Conservation (phyloP, 2,113 vertebrate genomes). For the Lasiurus borealis region DNA sequence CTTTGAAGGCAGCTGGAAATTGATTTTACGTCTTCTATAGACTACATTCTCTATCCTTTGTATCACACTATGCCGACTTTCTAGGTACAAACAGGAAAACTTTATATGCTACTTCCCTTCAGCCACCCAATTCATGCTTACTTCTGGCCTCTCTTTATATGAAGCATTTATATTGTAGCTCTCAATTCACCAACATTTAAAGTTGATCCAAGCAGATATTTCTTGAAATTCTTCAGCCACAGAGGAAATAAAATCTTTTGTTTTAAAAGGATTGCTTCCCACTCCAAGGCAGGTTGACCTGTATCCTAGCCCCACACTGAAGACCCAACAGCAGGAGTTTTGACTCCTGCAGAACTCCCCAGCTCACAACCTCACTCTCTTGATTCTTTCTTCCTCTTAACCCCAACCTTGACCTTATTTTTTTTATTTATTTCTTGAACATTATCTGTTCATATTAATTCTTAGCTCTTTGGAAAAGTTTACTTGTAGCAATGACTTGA, state of each 20-base stretch:
- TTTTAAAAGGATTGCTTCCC: constrained; percentile 14
- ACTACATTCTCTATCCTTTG: background rate
- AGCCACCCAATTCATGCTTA: background rate
- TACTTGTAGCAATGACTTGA: background rate
- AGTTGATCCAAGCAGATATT: background rate
- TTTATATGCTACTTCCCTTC: background rate
- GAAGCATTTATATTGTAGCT: background rate
- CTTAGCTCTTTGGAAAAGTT: background rate
- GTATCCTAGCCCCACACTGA: background rate
- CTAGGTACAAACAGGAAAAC: background rate
- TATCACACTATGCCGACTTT: background rate
- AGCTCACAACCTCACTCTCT: background rate
- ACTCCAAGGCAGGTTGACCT: background rate
- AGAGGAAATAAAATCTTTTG: constrained; percentile 33
- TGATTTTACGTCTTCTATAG: background rate
- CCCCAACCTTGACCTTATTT: background rate
- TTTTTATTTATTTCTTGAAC: constrained; percentile 57
- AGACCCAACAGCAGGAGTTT: background rate
- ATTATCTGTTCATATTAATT: constrained; percentile 36
- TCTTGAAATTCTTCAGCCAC: constrained; percentile 30
- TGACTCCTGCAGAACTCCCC: background rate
- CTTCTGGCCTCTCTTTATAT: background rate
- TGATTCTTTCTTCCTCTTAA: constrained; percentile 20
- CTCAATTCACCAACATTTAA: background rate
- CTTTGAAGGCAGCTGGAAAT: background rate